Evolutionary conservation across 2,797 vertebrate genomes (phyloP).

Genomic region (Linurgus olivaceus): DNA sequence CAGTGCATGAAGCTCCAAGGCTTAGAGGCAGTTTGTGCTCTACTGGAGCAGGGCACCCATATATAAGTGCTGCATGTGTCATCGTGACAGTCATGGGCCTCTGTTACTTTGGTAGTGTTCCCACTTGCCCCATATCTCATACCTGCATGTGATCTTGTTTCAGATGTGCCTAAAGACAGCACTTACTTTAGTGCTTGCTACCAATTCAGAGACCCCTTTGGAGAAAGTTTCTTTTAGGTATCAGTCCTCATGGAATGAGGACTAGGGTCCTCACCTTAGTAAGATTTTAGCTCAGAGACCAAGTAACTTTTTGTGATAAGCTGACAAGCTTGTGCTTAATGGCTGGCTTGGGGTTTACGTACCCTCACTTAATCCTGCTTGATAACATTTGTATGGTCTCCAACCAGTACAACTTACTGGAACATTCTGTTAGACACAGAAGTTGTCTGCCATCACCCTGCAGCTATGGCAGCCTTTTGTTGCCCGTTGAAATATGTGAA

Average conservation of each 20-base stretch:
- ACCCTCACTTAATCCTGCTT: not conserved
- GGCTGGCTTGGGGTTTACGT: not conserved
- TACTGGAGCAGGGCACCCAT: fast-evolving
- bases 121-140: not conserved
- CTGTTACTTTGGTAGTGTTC: not conserved
- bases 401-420: not conserved
- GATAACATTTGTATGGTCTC: not conserved
- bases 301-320: not conserved
- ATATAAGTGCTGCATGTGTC: not conserved
- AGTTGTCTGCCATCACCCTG: not conserved
- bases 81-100: not conserved
- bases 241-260: not conserved
- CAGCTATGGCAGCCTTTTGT: not conserved
- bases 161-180: not conserved
- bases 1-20: not conserved
- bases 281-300: not conserved
- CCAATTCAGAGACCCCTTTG: not conserved
- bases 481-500: not conserved
- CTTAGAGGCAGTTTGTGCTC: not conserved
- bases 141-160: not conserved
- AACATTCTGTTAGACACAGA: fast-evolving
- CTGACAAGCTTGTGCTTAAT: not conserved
- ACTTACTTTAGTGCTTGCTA: not conserved
- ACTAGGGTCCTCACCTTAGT: not conserved
- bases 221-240: not conserved